These are phyloP conservation scores for Brachyrhaphis roseni DNA, from an alignment of 2,797 vertebrate genomes.

Conservation along the genomic window DNA sequence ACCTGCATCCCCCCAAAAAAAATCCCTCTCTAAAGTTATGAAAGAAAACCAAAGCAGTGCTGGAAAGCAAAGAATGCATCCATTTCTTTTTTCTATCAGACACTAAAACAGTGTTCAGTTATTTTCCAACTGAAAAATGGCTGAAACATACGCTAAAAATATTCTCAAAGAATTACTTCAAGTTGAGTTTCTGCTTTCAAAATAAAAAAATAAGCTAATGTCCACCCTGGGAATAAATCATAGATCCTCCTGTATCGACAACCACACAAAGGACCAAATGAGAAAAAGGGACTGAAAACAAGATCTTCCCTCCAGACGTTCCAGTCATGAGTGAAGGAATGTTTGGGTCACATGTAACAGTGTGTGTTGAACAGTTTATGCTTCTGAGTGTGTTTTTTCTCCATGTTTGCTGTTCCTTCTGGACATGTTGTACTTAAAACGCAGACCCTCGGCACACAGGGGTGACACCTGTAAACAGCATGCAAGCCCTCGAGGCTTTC, in stretches of 20 bases:
- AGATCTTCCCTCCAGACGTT: constrained; percentile 66
- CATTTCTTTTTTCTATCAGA: constrained; percentile 5
- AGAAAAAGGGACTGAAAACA: constrained; percentile 40
- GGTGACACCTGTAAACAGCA: background rate
- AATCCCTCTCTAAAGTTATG: background rate
- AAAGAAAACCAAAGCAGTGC: background rate
- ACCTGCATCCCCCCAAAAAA: constrained; percentile 77
- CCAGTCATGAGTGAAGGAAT: constrained; percentile 69
- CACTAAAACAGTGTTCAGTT: constrained; percentile 26
- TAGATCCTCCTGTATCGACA: constrained; percentile 4
- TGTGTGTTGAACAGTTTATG: constrained; percentile 40
- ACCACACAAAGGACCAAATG: constrained; percentile 28
- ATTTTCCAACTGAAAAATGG: constrained; percentile 6
- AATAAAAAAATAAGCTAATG: background rate
- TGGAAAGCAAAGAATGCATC: constrained; percentile 21
- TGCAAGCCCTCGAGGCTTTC: background rate
- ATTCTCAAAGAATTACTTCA: constrained; percentile 4
- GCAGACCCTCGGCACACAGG: background rate
- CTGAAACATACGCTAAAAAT: constrained; percentile 9
- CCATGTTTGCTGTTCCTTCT: constrained; percentile 25
- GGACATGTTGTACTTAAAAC: background rate
- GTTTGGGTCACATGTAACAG: constrained; percentile 67
- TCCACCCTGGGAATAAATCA: background rate
- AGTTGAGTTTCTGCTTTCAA: constrained; percentile 18
- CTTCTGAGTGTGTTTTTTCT: constrained; percentile 30